Evolutionary conservation across 2,797 vertebrate species (phyloP), one percentile per base, ranked within the genome.

Genomic region (Malurus splendens): DNA sequence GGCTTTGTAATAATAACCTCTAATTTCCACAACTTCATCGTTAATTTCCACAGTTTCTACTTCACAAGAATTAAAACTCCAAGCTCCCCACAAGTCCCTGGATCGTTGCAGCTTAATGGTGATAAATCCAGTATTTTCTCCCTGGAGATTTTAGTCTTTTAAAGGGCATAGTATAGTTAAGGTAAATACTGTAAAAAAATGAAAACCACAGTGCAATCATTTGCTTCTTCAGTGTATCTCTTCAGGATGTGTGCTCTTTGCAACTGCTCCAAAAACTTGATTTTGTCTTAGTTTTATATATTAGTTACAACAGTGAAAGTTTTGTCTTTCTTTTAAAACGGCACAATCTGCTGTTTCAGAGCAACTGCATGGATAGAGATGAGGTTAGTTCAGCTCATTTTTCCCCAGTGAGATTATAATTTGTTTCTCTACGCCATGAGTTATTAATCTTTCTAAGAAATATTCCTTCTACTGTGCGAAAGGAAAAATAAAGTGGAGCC

Each of bases 21-120:
- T 92, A 70, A 95, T 95, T 95, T 94, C 87, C 79, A 78, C 79
- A 90, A 89, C 71, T 92, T 92, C 50, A 57, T 89, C 92, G 87
- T 74, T 92, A 89, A 92, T 93, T 94, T 89, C 91, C 70, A 77
- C 70, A 28, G 28, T 70, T 81, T 78, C 55, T 90, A 41, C 87
- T 66, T 94, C 47, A 45, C 65, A 62, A 72, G 76, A 66, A 75
- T 83, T 85, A 80, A 65, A 94, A 68, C 72, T 81, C 54, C 32
- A 47, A 66, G 24, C 47, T 89, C 67, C 82, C 75, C 32, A 5
- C 33, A 41, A 86, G 55, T 66, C 22, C 33, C 39, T 39, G 24
- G 82, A 57, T 64, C 70, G 44, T 52, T 92, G 67, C 19, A n/a
- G 45, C 30, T 80, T 87, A 87, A 45, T 39, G 36, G 39, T 13